Conservation (phyloP, 2,888 invertebrate species). For the Calameuta idolon region DNA sequence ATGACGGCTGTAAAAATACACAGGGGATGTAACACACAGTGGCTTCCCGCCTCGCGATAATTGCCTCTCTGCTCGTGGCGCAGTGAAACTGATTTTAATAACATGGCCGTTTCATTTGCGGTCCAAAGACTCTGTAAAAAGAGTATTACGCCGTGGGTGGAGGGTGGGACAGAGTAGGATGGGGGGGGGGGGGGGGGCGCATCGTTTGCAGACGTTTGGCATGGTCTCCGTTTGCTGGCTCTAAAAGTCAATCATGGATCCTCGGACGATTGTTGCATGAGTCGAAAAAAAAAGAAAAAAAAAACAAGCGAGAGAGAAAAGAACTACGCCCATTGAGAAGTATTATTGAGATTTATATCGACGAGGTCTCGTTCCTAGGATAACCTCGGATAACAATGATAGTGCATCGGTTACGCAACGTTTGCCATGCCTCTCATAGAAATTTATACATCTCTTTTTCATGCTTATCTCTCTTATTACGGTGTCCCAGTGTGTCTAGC, state of each 20-base stretch:
- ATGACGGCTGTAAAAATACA: conserved; percentile 20
- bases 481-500: conserved; percentile 15
- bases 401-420: conserved; percentile 16
- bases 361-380: background rate
- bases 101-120: conserved; percentile 16
- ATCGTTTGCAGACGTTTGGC: background rate
- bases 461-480: conserved; percentile 6
- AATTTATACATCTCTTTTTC: background rate
- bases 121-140: background rate
- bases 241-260: background rate
- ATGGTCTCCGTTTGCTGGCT: background rate
- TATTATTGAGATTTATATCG: background rate
- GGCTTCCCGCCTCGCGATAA: conserved; percentile 30
- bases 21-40: conserved; percentile 27
- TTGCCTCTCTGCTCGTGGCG: conserved; percentile 18
- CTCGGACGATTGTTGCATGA: background rate
- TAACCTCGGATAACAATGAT: conserved; percentile 6
- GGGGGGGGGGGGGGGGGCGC: background rate
- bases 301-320: background rate
- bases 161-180: background rate
- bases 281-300: background rate
- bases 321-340: background rate
- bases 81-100: conserved; percentile 32
- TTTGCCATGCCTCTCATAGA: conserved; percentile 8
- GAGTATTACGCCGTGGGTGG: background rate